phyloP scores from a whole-genome alignment of 2,888 invertebrate species.

The Euzetes globulus region DNA sequence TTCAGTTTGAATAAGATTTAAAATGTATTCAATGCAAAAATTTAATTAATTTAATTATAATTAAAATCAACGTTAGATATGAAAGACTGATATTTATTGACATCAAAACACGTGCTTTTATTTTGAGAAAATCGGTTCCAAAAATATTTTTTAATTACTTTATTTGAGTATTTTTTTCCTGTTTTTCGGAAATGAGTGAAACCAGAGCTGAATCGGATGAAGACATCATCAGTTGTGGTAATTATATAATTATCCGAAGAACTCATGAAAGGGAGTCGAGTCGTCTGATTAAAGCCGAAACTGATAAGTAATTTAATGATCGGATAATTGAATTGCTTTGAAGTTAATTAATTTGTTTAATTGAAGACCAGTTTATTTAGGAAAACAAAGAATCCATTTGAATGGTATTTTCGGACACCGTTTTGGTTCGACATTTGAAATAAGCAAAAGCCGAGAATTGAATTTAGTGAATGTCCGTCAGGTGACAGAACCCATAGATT shows the following conservation, averaged over 20 bases:
- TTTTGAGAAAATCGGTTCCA: background rate
- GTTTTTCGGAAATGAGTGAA: background rate
- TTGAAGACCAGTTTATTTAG: slow-evolving; percentile 18
- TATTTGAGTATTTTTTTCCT: background rate
- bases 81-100: too few relatives aligned
- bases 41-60: too few relatives aligned
- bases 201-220: background rate
- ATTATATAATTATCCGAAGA: slow-evolving; percentile 29
- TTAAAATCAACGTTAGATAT: too few relatives aligned
- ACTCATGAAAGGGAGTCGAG: slow-evolving; percentile 19
- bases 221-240: slow-evolving; percentile 23
- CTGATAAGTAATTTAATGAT: slow-evolving; percentile 28
- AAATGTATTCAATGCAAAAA: too few relatives aligned
- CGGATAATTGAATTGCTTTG: background rate
- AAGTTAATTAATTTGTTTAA: background rate
- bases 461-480: slow-evolving; percentile 23
- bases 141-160: background rate
- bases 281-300: slow-evolving; percentile 29
- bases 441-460: slow-evolving; percentile 12
- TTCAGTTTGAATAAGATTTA: too few relatives aligned
- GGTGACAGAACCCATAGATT: background rate
- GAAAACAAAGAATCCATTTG: slow-evolving; percentile 33
- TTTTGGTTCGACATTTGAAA: slow-evolving; percentile 30
- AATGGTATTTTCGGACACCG: slow-evolving; percentile 27
- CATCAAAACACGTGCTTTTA: background rate